Percentiles rank a stretch among this genome's conserved stretches.
Evolutionary conservation across 2,113 vertebrate genomes (phyloP).

Genomic region (Neodontobutis hainanensis): DNA sequence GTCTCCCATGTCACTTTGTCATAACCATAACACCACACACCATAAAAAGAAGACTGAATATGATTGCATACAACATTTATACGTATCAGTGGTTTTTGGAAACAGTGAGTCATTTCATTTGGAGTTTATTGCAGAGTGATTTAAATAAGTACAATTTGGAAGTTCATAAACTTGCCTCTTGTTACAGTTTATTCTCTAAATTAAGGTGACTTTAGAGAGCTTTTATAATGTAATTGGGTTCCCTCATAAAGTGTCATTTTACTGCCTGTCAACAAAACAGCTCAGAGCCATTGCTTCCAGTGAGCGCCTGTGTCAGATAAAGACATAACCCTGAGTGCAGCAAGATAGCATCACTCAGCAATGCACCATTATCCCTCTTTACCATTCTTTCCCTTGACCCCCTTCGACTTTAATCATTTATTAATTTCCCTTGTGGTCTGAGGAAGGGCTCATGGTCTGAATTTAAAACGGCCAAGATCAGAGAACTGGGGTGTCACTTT

Average conservation of each 20-base stretch:
- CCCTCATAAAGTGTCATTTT: constrained; percentile 31
- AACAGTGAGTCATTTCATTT: not conserved
- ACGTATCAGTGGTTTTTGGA: no score
- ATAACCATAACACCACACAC: no score
- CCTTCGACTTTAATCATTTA: constrained; percentile 76
- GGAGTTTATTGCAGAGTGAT: not conserved
- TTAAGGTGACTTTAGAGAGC: constrained; percentile 1
- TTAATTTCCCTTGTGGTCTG: constrained; percentile 76
- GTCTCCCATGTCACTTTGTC: no score
- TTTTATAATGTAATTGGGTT: constrained; percentile 23
- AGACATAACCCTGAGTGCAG: constrained; percentile 61
- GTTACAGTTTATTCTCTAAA: not conserved
- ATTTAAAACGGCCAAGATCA: constrained; percentile 74
- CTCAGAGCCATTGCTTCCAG: constrained; percentile 20
- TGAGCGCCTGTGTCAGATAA: constrained; percentile 36
- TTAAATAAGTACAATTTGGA: not conserved
- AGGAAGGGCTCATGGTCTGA: constrained; percentile 65
- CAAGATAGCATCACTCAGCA: constrained; percentile 63
- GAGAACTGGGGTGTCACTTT: constrained; percentile 67
- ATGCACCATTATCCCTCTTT: constrained; percentile 64
- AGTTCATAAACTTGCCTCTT: not conserved
- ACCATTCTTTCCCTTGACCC: constrained; percentile 68
- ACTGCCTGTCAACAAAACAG: constrained; percentile 59
- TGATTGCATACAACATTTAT: no score
- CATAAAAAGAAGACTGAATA: no score